These are phyloP conservation scores for Drosophila diplacantha DNA, from an alignment of 2,888 invertebrate species.

Conservation along the genomic window DNA sequence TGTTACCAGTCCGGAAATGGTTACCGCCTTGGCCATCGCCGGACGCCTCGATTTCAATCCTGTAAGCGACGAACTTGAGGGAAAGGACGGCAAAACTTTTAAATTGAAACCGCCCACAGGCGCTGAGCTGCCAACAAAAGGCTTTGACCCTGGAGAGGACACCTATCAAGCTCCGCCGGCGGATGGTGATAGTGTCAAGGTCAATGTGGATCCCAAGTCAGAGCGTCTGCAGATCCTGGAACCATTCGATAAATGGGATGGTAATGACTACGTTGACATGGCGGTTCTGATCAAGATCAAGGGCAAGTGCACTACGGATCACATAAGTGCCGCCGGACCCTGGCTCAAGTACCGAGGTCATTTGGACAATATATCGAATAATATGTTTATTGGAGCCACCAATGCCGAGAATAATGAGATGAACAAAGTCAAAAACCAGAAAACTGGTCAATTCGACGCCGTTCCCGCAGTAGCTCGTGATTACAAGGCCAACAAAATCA, in stretches of 20 bases:
- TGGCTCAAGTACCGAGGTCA: constrained; percentile 99
- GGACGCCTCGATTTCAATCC: constrained; percentile 97
- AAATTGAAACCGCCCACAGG: constrained; percentile 89
- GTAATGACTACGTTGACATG: constrained; percentile 93
- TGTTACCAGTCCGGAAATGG: constrained; percentile 95
- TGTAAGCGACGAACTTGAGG: constrained; percentile 89
- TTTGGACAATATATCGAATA: constrained; percentile 99
- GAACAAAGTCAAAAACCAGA: constrained; percentile 95
- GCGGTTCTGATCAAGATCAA: constrained; percentile 97
- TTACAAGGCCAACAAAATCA: constrained; percentile 91
- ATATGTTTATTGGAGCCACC: constrained; percentile 96
- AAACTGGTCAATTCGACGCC: constrained; percentile 89
- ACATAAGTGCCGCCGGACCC: constrained; percentile 99
- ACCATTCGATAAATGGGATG: constrained; percentile 97
- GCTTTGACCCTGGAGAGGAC: constrained; percentile 98
- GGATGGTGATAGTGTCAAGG: constrained; percentile 78
- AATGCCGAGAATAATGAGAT: constrained; percentile 91
- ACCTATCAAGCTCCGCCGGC: constrained; percentile 93
- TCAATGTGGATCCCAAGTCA: constrained; percentile 92
- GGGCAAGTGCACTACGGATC: constrained; percentile 99
- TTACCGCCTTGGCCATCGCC: constrained; percentile 94
- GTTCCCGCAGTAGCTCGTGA: constrained; percentile 97
- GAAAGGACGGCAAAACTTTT: constrained; percentile 91
- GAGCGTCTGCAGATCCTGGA: constrained; percentile 93
- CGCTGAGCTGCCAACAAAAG: constrained; percentile 93